These are phyloP conservation scores for Seladonia tumulorum DNA, from an alignment of 2,888 invertebrate genomes.

Conservation along the genomic window DNA sequence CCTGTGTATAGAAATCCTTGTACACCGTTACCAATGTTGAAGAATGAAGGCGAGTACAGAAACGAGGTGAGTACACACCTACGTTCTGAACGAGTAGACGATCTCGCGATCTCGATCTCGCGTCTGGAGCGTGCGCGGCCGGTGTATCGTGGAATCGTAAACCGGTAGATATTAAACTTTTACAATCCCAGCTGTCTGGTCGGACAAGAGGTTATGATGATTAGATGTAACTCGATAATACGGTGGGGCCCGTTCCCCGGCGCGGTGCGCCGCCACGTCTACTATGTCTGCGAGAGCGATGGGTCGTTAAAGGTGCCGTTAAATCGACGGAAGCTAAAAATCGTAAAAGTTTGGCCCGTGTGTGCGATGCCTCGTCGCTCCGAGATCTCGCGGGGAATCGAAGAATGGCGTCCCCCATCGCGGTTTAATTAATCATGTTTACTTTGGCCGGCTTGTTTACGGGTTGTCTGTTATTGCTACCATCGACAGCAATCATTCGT, in stretches of 20 bases:
- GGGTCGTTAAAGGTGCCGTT: slow-evolving; percentile 82
- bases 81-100: neutral
- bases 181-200: slow-evolving; percentile 79
- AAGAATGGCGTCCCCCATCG: slow-evolving; percentile 1
- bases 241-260: slow-evolving; percentile 59
- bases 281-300: slow-evolving; percentile 75
- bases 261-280: slow-evolving; percentile 19
- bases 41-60: too few species aligned
- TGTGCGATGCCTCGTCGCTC: neutral
- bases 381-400: slow-evolving; percentile 13
- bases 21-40: too few species aligned
- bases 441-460: slow-evolving; percentile 32
- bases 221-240: slow-evolving; percentile 84
- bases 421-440: slow-evolving; percentile 59
- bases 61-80: neutral
- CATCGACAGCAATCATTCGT: slow-evolving; percentile 28
- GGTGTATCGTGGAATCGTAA: slow-evolving; percentile 81
- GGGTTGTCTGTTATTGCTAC: slow-evolving; percentile 29
- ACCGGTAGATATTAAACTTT: slow-evolving; percentile 83
- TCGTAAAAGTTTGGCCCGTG: slow-evolving; percentile 74
- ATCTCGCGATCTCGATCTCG: neutral
- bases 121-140: slow-evolving; percentile 7
- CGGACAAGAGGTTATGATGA: slow-evolving; percentile 83
- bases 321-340: slow-evolving; percentile 81
- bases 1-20: too few species aligned